Evolutionary conservation across 2,797 vertebrate species (phyloP).

Genomic region (Iguana delicatissima): DNA sequence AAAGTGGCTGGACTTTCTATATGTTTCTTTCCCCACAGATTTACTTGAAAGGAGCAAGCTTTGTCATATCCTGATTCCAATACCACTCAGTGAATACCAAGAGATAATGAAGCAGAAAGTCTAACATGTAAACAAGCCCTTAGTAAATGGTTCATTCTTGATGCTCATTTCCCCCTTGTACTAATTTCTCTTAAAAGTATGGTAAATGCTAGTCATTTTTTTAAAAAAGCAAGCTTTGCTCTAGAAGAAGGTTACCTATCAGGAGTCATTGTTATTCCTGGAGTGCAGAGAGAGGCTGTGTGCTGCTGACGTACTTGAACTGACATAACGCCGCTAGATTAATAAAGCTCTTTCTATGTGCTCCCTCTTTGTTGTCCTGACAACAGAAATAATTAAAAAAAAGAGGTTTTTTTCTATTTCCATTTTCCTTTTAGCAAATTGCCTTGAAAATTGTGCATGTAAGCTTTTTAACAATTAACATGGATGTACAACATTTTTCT

Average conservation of each 20-base stretch:
- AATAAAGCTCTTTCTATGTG: not conserved
- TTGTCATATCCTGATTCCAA: not conserved
- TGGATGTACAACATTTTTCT: not conserved
- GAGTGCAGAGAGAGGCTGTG: conserved; percentile 33
- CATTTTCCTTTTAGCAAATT: not conserved
- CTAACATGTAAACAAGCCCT: not conserved
- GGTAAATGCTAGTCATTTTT: not conserved
- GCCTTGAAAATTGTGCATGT: conserved; percentile 5
- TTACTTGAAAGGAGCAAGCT: not conserved
- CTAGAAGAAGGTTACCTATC: not conserved
- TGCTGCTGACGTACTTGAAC: not conserved
- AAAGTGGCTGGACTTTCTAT: not conserved
- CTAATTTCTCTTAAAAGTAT: not conserved
- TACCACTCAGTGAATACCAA: not conserved
- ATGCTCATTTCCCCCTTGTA: not conserved
- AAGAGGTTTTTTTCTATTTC: not conserved
- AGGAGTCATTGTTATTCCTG: conserved; percentile 7
- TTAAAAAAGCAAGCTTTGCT: not conserved
- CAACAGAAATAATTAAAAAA: conserved; percentile 39
- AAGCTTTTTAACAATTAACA: conserved; percentile 19
- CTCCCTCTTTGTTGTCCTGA: conserved; percentile 34
- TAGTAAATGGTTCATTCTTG: not conserved
- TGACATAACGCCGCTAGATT: conserved; percentile 22
- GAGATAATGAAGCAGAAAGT: not conserved
- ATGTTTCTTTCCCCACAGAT: not conserved